phyloP scores from a whole-genome alignment of 23 tunicate genomes.

The Ascidia mentula region DNA sequence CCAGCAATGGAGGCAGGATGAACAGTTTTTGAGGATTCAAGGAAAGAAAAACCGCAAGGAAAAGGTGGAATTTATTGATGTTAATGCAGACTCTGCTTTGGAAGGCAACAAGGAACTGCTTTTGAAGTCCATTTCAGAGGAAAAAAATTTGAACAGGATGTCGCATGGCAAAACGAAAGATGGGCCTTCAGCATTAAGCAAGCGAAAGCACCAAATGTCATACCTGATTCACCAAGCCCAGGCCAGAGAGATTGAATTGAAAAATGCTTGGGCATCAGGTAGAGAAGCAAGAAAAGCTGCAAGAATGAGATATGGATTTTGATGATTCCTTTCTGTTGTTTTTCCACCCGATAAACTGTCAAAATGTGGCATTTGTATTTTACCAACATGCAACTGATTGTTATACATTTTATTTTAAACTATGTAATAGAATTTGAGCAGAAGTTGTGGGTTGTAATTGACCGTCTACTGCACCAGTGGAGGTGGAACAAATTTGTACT shows the following conservation, averaged over 20 bases:
- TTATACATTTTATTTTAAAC: too few species aligned
- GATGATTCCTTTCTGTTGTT: not conserved
- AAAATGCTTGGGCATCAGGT: constrained; percentile 89
- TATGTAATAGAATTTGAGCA: too few species aligned
- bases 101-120: constrained; percentile 79
- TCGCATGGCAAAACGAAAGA: constrained; percentile 54
- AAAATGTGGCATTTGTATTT: too few species aligned
- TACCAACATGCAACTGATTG: too few species aligned
- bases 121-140: constrained; percentile 71
- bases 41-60: constrained; percentile 66
- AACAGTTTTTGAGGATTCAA: constrained; percentile 49
- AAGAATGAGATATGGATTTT: constrained; percentile 86
- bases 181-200: constrained; percentile 37
- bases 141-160: constrained; percentile 51
- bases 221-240: constrained; percentile 88
- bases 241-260: constrained; percentile 70
- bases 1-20: constrained; percentile 9
- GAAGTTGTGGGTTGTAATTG: too few species aligned
- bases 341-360: too few species aligned
- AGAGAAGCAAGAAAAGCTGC: constrained; percentile 54
- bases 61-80: constrained; percentile 78
- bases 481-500: too few species aligned
- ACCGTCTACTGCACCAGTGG: too few species aligned
- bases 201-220: constrained; percentile 73
- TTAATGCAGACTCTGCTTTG: constrained; percentile 65